Evolutionary conservation across 2,888 invertebrate species (phyloP), one percentile per base, ranked within the genome.

Genomic region (Idaea dimidiata): DNA sequence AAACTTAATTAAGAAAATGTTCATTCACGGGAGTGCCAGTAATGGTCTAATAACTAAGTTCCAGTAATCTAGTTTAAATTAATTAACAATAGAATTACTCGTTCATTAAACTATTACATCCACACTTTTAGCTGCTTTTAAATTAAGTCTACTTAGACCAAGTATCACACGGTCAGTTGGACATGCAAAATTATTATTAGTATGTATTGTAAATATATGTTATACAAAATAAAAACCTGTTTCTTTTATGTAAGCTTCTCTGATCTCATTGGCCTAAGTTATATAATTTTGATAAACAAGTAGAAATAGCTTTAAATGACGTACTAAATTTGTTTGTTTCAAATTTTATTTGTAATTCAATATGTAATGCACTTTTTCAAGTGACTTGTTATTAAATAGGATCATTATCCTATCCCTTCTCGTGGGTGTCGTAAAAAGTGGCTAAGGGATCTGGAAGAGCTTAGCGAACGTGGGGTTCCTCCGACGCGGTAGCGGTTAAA

Each of bases 11-110:
- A 10, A 43, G 43, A 14, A 43, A 43, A 43, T 43, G 43, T 43
- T 43, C 43, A 43, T 43, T 43, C 43, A 43, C 14, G 14, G 43
- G 43, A 43, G 43, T 43, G 43, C 43, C 43, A 43, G 43, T 43
- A 10, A 43, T 43, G 43, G 43, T 43, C 43, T 43, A 8, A 43
- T 43, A 43, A 43, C 43, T 5, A 8, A 43, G 43, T 43, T 43
- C 43, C 43, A 43, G 43, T 43, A 43, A 43, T 43, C 43, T 43
- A 43, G 43, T 43, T 43, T 43, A 43, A 43, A 43, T 43, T 43
- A 43, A 43, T 43, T 43, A 43, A 43, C 43, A 43, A 7, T 43
- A 43, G 43, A 43, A 43, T 43, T 43, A 43, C 43, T 43, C 43
- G 43, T 43, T 43, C 43, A 43, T 43, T 43, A 43, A 43, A 43